These are phyloP conservation scores for Microdon myrmicae DNA, from an alignment of 2,888 invertebrate species.

Conservation along the genomic window DNA sequence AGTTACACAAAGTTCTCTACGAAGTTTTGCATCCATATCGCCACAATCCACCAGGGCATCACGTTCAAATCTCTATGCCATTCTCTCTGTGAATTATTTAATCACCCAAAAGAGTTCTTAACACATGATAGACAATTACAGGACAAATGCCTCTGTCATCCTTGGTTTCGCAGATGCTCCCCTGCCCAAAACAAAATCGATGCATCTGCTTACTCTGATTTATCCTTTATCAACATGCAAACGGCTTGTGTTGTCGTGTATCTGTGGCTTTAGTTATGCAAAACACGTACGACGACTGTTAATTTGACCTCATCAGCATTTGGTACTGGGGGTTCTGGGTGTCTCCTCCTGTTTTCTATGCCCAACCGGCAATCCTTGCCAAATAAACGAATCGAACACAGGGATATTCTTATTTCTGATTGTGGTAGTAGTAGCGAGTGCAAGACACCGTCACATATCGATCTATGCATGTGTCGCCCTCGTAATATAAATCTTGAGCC, in stretches of 20 bases:
- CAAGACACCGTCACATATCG: slow-evolving; percentile 6
- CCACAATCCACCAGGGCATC: too few relatives aligned
- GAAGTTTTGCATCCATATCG: too few relatives aligned
- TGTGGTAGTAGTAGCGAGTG: slow-evolving; percentile 21
- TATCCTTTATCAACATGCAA: slow-evolving; percentile 46
- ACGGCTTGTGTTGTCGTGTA: slow-evolving; percentile 35
- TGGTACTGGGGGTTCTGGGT: slow-evolving; percentile 29
- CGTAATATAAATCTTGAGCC: slow-evolving; percentile 17
- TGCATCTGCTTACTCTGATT: slow-evolving; percentile 25
- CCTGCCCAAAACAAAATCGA: slow-evolving; percentile 3
- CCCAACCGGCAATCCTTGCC: slow-evolving; percentile 4
- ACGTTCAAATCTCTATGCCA: too few relatives aligned
- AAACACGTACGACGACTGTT: slow-evolving; percentile 54
- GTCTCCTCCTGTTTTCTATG: background rate
- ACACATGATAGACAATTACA: background rate
- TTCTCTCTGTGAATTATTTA: slow-evolving; percentile 4
- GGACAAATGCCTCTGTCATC: too few relatives aligned
- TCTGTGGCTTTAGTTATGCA: slow-evolving; percentile 53
- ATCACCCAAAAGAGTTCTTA: background rate
- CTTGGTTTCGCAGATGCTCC: too few relatives aligned
- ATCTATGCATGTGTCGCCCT: slow-evolving; percentile 27
- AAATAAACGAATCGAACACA: slow-evolving; percentile 37
- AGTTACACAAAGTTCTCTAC: too few relatives aligned
- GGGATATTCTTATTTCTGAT: slow-evolving; percentile 31
- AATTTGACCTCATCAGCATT: slow-evolving; percentile 54